Base-by-base conservation (phyloP, 1,140 invertebrate genomes). In the Drosophila trapezifrons region DNA sequence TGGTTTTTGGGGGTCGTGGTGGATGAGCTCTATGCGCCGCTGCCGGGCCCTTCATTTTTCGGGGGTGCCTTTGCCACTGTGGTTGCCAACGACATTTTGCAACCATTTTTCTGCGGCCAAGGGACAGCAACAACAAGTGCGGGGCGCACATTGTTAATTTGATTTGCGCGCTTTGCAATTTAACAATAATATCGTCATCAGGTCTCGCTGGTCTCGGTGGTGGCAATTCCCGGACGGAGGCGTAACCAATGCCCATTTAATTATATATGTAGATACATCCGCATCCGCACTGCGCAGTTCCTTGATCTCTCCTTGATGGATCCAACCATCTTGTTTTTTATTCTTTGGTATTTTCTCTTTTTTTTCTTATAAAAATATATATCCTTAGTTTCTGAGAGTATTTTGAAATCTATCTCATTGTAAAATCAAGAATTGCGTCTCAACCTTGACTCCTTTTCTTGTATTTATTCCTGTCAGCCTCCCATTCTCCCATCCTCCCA, bases 141-240 rank as follows among this genome's bases (percentile, higher is more conserved):
- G 58, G 45, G 54, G 49, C 72, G 72, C 73, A 62, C 73, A 62
- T 76, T 89, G 84, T 89, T 89, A 89, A 89, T 89, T 89, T 89
- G 84, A 89, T 89, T 89, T 89, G 85, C 80, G 76, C 84, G 76
- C 84, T 87, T 87, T 87, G 76, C 84, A 89, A 89, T 89, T 84
- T 78, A 77, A 89, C 84, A 89, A 87, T 87, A 89, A 87, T 86
- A 87, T 86, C 87, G 84, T 84, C 84, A 89, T 89, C 84, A 87
- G 84, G 35, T 63, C 51, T 57, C 65, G 63, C 43, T 60, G 69
- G 66, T 64, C 64, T 57, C 59, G 49, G 38, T 56, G 67, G 38
- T 56, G 47, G 52, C 51, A 54, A 12, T n/a, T 25, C n/a, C 29
- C 12, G 17, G 43, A 35, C 38, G 64, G 74, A 52, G 75, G 75